A percentile compares a stretch with the other conserved stretches of the same genome.
Conservation (phyloP, 2,797 vertebrate species). For the Cyclura pinguis region DNA sequence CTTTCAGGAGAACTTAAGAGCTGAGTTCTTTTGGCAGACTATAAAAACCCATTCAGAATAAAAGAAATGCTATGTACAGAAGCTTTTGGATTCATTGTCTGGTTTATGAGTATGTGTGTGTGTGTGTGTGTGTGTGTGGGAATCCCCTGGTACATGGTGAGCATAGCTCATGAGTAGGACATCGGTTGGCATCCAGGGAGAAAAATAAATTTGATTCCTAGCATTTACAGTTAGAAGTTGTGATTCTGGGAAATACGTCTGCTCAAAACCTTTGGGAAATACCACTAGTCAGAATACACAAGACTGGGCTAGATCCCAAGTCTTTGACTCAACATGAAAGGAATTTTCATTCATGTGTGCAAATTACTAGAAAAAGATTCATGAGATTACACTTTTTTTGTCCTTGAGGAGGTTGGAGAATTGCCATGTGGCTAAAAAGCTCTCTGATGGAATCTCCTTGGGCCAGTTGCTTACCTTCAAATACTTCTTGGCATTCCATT, state of each 20-base stretch:
- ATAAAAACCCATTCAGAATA: not conserved
- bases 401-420: no score
- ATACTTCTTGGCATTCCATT: not conserved
- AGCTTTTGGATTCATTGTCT: not conserved
- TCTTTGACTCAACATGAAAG: not conserved
- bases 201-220: not conserved
- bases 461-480: not conserved
- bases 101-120: not conserved
- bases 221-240: not conserved
- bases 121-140: no score
- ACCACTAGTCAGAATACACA: not conserved
- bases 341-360: not conserved
- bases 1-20: conserved; percentile 5
- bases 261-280: not conserved
- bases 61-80: not conserved
- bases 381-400: not conserved
- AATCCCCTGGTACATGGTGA: not conserved
- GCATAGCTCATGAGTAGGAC: not conserved
- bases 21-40: no score
- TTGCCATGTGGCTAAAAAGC: not conserved
- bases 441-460: not conserved
- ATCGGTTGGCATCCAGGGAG: not conserved
- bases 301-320: not conserved
- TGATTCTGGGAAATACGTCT: not conserved
- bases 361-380: not conserved